A percentile compares a stretch with the other conserved stretches of the same genome.
These are phyloP conservation scores for Trematocara macrostoma DNA, from an alignment of 2,113 vertebrate genomes.

Conservation along the genomic window DNA sequence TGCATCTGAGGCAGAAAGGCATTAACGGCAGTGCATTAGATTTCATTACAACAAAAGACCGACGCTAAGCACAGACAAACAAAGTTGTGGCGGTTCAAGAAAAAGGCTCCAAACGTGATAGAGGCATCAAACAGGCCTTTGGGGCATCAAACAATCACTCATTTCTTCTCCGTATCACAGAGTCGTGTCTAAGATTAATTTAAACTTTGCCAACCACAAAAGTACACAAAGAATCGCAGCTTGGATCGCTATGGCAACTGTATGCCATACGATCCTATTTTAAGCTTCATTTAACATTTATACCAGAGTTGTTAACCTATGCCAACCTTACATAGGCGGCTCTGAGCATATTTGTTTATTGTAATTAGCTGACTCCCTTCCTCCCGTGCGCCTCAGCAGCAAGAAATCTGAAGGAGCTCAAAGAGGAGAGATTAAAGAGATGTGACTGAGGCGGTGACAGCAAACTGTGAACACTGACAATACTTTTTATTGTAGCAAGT, in stretches of 20 bases:
- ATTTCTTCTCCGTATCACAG: constrained; percentile 30
- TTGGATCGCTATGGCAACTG: constrained; percentile 73
- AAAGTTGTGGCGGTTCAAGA: constrained; percentile 7
- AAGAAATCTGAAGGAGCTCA: constrained; percentile 22
- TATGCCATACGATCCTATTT: constrained; percentile 70
- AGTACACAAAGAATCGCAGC: constrained; percentile 60
- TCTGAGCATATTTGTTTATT: constrained; percentile 70
- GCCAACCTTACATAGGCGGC: constrained; percentile 56
- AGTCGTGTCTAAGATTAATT: constrained; percentile 55
- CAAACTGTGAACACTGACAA: constrained; percentile 36
- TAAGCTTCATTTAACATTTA: constrained; percentile 74
- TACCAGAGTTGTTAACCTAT: constrained; percentile 74
- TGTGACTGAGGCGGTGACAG: constrained; percentile 36
- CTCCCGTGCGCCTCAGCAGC: constrained; percentile 4
- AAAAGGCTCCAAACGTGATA: constrained; percentile 18
- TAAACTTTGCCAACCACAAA: constrained; percentile 63
- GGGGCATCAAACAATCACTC: constrained; percentile 31
- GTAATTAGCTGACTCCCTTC: constrained; percentile 60
- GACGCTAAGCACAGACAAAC: background rate
- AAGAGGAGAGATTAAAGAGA: constrained; percentile 54
- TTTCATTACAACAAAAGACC: constrained; percentile 16
- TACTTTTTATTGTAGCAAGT: constrained; percentile 36
- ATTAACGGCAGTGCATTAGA: background rate
- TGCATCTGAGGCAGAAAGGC: constrained; percentile 9
- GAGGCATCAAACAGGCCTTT: constrained; percentile 33